phyloP scores from a whole-genome alignment of 2,888 invertebrate genomes.

The Digitonthophagus gazella region DNA sequence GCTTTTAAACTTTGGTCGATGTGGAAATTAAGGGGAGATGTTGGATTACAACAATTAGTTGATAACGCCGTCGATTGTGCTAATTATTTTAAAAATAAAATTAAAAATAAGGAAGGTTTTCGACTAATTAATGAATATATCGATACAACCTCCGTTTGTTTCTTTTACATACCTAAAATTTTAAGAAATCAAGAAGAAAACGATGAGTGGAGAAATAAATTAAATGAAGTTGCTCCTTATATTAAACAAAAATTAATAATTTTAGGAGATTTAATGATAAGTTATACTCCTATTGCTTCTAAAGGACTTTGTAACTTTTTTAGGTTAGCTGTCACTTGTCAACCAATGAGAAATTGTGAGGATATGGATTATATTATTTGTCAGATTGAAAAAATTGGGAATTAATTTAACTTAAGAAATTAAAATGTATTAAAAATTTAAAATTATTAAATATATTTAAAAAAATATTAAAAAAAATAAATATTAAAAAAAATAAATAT shows the following conservation, averaged over 20 bases:
- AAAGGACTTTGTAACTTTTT: constrained; percentile 71
- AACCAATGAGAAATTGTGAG: constrained; percentile 59
- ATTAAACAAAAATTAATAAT: constrained; percentile 69
- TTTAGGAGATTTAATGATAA: constrained; percentile 69
- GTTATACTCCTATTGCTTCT: constrained; percentile 67
- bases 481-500: no score
- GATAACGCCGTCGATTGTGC: constrained; percentile 66
- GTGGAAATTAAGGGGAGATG: constrained; percentile 79
- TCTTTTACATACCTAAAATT: constrained; percentile 77
- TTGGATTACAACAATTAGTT: constrained; percentile 59
- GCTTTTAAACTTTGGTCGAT: constrained; percentile 91
- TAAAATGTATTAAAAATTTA: no score
- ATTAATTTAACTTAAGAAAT: no score
- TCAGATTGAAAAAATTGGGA: constrained; percentile 64
- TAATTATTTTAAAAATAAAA: constrained; percentile 56
- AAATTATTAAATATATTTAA: background rate
- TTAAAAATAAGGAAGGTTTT: constrained; percentile 59
- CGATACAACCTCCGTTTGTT: constrained; percentile 84
- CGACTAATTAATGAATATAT: constrained; percentile 60
- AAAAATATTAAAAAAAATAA: background rate
- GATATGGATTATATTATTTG: constrained; percentile 64
- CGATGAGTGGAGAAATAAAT: constrained; percentile 54
- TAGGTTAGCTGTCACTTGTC: constrained; percentile 71
- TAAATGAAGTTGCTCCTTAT: constrained; percentile 62
- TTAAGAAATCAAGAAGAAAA: constrained; percentile 51